A percentile compares a stretch with the other conserved stretches of the same genome.
phyloP scores from a whole-genome alignment of 2,797 vertebrate species.

The Garrulus glandarius region DNA sequence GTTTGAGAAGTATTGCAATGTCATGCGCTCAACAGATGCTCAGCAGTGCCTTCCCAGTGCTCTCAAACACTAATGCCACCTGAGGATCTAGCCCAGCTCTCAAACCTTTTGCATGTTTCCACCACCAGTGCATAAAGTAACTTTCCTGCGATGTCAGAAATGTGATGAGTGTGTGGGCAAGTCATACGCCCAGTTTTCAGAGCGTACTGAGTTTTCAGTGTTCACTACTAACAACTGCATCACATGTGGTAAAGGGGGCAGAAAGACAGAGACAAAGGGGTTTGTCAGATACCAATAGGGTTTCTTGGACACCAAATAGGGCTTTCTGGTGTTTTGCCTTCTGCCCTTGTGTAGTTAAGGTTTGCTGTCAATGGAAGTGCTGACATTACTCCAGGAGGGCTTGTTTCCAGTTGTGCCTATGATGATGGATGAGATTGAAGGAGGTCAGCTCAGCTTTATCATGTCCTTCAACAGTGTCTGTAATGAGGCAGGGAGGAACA shows the following conservation, averaged over 20 bases:
- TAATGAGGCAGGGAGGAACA: constrained; percentile 15
- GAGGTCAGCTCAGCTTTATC: constrained; percentile 6
- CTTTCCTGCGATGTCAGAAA: not conserved
- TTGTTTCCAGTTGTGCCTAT: constrained; percentile 12
- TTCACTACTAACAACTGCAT: not conserved
- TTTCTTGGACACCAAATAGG: not conserved
- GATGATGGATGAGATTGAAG: not conserved
- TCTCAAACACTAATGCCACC: not conserved
- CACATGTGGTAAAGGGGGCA: not conserved
- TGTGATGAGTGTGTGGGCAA: not conserved
- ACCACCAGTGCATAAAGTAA: not conserved
- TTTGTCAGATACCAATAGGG: not conserved
- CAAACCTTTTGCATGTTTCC: not conserved
- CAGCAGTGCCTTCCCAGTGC: not conserved
- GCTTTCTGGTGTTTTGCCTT: not conserved
- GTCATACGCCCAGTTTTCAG: not conserved
- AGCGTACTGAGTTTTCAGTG: not conserved
- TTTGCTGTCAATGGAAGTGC: not conserved
- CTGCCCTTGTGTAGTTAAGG: not conserved
- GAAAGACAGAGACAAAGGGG: not conserved
- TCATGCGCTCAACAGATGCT: not conserved
- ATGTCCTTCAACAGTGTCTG: constrained; percentile 21
- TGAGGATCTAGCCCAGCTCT: not conserved
- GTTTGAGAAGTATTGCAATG: not conserved
- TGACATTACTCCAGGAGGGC: not conserved